Base-by-base conservation (phyloP, 2,113 vertebrate genomes). In the Istiophorus platypterus region DNA sequence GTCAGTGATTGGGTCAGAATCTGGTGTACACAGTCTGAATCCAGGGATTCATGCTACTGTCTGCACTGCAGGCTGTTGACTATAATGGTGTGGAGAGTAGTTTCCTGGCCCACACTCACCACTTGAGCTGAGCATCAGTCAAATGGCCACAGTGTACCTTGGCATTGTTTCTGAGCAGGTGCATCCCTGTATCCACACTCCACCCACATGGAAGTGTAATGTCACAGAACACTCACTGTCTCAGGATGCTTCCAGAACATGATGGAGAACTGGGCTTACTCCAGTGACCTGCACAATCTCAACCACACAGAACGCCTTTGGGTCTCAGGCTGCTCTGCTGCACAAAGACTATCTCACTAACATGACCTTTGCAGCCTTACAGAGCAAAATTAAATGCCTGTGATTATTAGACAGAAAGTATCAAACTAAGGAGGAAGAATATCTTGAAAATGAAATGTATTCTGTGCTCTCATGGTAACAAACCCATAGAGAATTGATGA, bases 71-170 rank as follows among this genome's bases (percentile, higher is more conserved):
- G 42, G 49, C 49, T 34, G 29, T 18, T 3, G 59, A 12, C 54
- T 54, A 17, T 67, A 62, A 67, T 61, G 42, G 52, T 39, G 51
- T 31, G 37, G 47, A 51, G 41, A 82, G 73, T 51, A 72, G 51
- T 20, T 66, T 72, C 31, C 34, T 77, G 61, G 67, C 51, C 65
- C 18, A 59, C 51, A 12, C 31, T 58, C 41, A 34, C 67, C 61
- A 52, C 80, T 76, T 76, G 12, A 57, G 9, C 10, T 4, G 4
- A 31, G 39, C 39, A 70, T 71, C 67, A n/a, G 29, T 58, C 74
- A 72, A 47, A 82, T 34, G 29, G 31, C 49, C 41, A 74, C 57
- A 66, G 81, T 77, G 67, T 77, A 61, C 68, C 29, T 59, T 83
- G 74, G 54, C 24, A n/a, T 59, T 56, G 63, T 73, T 45, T 68